Conservation (phyloP, 2,113 vertebrate genomes). For the Actenoides hombroni region DNA sequence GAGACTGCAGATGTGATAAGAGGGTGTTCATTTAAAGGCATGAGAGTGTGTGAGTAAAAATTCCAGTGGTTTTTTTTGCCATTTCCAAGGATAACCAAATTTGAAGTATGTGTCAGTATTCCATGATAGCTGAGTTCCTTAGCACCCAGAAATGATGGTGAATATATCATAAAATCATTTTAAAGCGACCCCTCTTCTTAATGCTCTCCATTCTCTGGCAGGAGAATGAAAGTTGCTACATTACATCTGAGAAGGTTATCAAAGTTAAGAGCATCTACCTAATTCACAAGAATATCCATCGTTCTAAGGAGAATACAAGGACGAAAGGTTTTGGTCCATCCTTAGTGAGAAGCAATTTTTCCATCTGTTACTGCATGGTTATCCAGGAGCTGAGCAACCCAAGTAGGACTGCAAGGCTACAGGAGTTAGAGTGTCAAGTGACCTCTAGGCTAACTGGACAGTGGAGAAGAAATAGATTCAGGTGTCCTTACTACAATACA, state of each 20-base stretch:
- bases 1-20: neutral
- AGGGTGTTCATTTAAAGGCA: neutral
- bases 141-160: neutral
- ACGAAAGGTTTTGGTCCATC: neutral
- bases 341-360: neutral
- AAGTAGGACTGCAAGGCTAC: neutral
- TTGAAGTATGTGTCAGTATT: neutral
- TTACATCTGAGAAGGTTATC: neutral
- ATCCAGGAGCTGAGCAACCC: neutral
- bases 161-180: neutral
- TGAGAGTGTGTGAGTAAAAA: neutral
- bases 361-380: neutral
- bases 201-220: neutral
- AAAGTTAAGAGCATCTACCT: neutral
- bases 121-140: neutral
- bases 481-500: neutral
- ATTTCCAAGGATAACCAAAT: neutral
- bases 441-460: neutral
- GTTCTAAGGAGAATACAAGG: neutral
- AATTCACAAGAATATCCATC: neutral
- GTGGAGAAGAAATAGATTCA: neutral
- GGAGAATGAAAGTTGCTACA: neutral
- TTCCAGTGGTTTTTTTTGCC: neutral
- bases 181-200: neutral
- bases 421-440: neutral